phyloP scores from a whole-genome alignment of 2,888 invertebrate species.

The Athetis lepigone region DNA sequence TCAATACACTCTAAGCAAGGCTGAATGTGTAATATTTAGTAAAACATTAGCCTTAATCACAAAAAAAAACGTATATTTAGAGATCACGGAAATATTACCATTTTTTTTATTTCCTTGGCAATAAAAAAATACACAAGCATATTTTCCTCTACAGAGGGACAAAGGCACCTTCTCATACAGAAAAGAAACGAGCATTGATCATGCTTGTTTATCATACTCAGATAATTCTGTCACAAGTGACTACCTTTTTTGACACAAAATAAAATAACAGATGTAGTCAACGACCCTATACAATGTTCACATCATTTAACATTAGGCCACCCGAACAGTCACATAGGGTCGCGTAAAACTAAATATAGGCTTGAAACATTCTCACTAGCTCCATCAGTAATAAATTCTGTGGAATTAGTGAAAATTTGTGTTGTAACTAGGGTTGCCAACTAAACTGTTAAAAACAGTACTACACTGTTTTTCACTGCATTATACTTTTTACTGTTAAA shows the following conservation, averaged over 20 bases:
- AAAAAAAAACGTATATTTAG: background rate
- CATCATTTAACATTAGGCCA: constrained; percentile 9
- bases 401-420: background rate
- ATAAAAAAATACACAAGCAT: background rate
- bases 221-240: background rate
- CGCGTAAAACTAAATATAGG: background rate
- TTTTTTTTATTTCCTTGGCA: no score
- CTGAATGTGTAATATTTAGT: background rate
- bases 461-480: no score
- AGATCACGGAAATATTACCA: background rate
- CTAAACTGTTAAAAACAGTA: no score
- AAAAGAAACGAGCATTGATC: no score
- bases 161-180: background rate
- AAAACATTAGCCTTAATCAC: constrained; percentile 1
- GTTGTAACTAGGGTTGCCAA: no score
- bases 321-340: background rate
- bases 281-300: constrained; percentile 30
- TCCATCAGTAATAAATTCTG: no score
- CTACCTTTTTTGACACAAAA: background rate
- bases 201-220: background rate
- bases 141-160: background rate
- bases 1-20: background rate
- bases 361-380: no score
- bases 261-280: constrained; percentile 35
- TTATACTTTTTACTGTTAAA: no score